A percentile compares a stretch with the other conserved stretches of the same genome.
Evolutionary conservation across 2,113 vertebrate genomes (phyloP).

Genomic region (Cettia cetti): DNA sequence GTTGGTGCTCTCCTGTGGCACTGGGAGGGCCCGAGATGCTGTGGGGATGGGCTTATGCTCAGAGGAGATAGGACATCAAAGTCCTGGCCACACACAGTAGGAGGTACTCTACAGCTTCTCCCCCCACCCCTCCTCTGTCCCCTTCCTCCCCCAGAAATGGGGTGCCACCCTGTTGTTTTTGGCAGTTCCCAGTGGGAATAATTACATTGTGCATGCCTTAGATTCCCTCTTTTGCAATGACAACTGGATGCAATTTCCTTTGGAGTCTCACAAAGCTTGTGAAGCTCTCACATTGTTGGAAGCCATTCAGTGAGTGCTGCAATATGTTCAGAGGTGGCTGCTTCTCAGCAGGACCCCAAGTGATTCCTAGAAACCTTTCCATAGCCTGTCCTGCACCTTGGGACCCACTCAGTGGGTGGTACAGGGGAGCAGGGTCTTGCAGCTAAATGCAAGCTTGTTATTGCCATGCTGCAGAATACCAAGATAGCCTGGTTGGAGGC

Average conservation of each 20-base stretch:
- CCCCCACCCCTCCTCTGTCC: neutral
- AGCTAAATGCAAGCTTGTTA: neutral
- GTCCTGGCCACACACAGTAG: neutral
- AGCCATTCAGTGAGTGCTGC: slow-evolving; percentile 1
- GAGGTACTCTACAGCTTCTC: neutral
- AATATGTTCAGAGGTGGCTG: neutral
- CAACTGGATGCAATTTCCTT: slow-evolving; percentile 54
- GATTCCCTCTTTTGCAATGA: slow-evolving; percentile 46
- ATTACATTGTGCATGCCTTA: slow-evolving; percentile 18
- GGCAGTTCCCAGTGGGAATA: slow-evolving; percentile 27
- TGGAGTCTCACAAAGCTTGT: neutral
- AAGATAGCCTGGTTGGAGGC: neutral
- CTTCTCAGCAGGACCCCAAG: neutral
- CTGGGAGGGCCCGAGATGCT: neutral
- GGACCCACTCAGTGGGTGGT: neutral
- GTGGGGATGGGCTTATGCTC: neutral
- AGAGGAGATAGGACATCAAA: neutral
- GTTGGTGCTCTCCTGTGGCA: neutral
- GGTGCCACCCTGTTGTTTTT: slow-evolving; percentile 4
- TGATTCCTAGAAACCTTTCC: neutral
- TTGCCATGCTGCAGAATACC: neutral
- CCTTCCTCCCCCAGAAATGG: neutral
- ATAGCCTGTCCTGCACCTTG: neutral
- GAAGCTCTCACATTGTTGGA: slow-evolving; percentile 18
- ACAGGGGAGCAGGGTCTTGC: neutral